These are phyloP conservation scores for Stenurella melanura DNA, from an alignment of 2,888 invertebrate species.

Conservation along the genomic window DNA sequence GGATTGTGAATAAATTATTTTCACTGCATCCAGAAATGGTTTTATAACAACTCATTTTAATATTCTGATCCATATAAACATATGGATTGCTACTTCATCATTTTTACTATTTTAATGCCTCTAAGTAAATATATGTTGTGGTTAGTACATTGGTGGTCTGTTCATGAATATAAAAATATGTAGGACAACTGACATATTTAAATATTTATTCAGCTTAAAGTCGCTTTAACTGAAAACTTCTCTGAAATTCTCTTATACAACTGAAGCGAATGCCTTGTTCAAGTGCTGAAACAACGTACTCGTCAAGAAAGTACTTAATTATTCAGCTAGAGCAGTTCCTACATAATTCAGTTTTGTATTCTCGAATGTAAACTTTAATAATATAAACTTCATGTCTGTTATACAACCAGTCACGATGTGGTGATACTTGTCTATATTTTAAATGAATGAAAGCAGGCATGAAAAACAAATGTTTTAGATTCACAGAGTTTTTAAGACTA, in stretches of 20 bases:
- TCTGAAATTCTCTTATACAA: constrained; percentile 21
- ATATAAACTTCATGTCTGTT: constrained; percentile 32
- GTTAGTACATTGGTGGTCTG: not conserved
- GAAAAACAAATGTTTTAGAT: not conserved
- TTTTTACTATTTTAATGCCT: too few species aligned
- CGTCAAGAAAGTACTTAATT: constrained; percentile 27
- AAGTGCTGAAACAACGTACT: constrained; percentile 27
- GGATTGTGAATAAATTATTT: too few species aligned
- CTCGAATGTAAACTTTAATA: constrained; percentile 39
- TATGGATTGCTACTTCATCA: too few species aligned
- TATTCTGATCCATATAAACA: too few species aligned
- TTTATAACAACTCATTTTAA: too few species aligned
- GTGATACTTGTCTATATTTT: constrained; percentile 10
- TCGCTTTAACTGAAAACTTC: not conserved
- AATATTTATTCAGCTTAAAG: constrained; percentile 1
- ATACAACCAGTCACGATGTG: constrained; percentile 21
- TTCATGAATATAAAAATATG: constrained; percentile 10
- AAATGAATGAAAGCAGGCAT: constrained; percentile 12
- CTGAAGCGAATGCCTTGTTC: constrained; percentile 22
- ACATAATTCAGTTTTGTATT: constrained; percentile 35
- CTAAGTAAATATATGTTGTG: not conserved
- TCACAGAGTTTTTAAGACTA: not conserved
- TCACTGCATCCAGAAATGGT: too few species aligned
- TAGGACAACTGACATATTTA: not conserved
- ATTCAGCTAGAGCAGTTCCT: constrained; percentile 31